Evolutionary conservation across 2,113 vertebrate genomes (phyloP), one percentile per base, ranked within the genome.

Genomic region (Octodon degus): DNA sequence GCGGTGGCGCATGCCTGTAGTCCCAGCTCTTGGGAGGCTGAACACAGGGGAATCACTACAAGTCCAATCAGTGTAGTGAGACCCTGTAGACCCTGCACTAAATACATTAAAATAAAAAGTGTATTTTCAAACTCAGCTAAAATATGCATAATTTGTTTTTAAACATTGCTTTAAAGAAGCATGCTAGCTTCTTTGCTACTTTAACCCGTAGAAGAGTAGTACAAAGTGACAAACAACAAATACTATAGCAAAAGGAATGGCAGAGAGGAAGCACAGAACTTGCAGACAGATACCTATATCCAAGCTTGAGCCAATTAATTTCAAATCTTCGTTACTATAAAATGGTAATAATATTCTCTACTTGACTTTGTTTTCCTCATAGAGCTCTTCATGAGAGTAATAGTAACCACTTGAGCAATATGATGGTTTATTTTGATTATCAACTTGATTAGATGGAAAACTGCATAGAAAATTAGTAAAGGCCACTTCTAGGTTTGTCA

Each of bases 71-170:
- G 55, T 58, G 55, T 19, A 58, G 55, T 19, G 55, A 19, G 55
- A 58, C 55, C 14, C 16, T 58, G 55, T 58, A 58, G 55, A 58
- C 16, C 55, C 55, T 58, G 13, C 19, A 58, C 55, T 58, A 58
- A 17, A 17, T 58, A 58, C 16, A 58, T 58, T 58, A 58, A 19
- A 58, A 19, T 58, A 58, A 58, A 58, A 40, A 86, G 12, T 62
- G 86, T 76, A 62, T 67, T 94, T 92, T 81, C 65, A 24, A 60
- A 95, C 37, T 87, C 37, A 68, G 32, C 72, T 91, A 82, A 79
- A 32, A 65, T 62, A 1, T 76, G 9, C 25, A 65, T 79, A 53
- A 77, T 89, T 58, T 58, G 55, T 58, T 58, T 58, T 58, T 19
- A 19, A 58, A 58, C 55, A 58, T 58, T 58, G 4, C 94, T 70